phyloP scores from a whole-genome alignment of 2,888 invertebrate species.

The Diogma glabrata region DNA sequence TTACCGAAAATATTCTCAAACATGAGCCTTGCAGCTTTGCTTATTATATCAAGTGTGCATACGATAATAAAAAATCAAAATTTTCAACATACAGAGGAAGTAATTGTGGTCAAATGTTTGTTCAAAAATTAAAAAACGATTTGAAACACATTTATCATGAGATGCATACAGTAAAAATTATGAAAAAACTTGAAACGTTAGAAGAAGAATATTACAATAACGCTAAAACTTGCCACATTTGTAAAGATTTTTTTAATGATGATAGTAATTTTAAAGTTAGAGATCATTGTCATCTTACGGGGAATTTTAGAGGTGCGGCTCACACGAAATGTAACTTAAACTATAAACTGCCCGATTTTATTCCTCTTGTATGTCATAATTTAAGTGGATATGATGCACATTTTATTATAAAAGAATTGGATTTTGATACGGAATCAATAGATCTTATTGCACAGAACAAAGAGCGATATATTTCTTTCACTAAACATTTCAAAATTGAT shows the following conservation, averaged over 20 bases:
- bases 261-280: neutral
- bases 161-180: neutral
- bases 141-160: neutral
- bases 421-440: slow-evolving; percentile 17
- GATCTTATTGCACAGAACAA: slow-evolving; percentile 24
- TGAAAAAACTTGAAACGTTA: neutral
- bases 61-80: neutral
- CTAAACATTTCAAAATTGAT: slow-evolving; percentile 20
- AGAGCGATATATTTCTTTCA: slow-evolving; percentile 26
- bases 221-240: neutral
- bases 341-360: slow-evolving; percentile 17
- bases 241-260: neutral
- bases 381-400: slow-evolving; percentile 24
- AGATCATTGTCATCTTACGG: neutral
- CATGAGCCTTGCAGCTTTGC: neutral
- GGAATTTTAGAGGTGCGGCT: neutral
- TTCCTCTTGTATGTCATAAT: slow-evolving; percentile 22
- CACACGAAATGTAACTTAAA: slow-evolving; percentile 18
- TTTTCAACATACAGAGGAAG: neutral
- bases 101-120: neutral
- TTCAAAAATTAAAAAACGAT: neutral
- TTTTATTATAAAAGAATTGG: slow-evolving; percentile 23
- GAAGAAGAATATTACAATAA: neutral
- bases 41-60: neutral
- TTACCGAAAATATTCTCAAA: neutral